phyloP scores from a whole-genome alignment of 1,140 invertebrate species.

The Drosophila novamexicana region DNA sequence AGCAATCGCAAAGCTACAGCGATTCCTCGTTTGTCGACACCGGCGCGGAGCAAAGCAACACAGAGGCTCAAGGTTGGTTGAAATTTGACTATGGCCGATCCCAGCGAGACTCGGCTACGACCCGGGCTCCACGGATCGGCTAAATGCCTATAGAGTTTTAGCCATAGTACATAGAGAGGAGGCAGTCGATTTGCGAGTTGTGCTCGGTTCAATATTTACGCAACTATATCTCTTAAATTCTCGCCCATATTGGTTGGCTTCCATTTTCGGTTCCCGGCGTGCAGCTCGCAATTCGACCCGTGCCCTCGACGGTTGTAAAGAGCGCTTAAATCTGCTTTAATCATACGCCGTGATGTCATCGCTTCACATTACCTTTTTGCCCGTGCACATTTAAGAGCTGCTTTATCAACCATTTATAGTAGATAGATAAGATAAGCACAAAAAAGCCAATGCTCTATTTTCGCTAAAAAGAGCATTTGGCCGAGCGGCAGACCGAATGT shows the following conservation, averaged over 20 bases:
- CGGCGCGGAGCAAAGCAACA: constrained; percentile 77
- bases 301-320: constrained; percentile 23
- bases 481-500: constrained; percentile 38
- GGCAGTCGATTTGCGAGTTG: constrained; percentile 38
- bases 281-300: constrained; percentile 31
- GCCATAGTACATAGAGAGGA: constrained; percentile 15
- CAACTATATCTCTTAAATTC: neutral
- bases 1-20: constrained; percentile 61
- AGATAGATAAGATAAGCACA: constrained; percentile 22
- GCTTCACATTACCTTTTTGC: constrained; percentile 20
- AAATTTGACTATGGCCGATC: constrained; percentile 34
- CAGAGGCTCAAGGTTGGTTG: constrained; percentile 84
- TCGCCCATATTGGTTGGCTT: neutral
- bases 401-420: constrained; percentile 29
- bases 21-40: constrained; percentile 74
- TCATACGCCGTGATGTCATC: constrained; percentile 29
- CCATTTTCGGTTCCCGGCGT: neutral
- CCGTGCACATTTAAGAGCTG: constrained; percentile 53
- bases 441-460: constrained; percentile 54
- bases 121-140: constrained; percentile 7
- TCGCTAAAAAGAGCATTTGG: constrained; percentile 53
- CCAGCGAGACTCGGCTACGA: neutral
- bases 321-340: constrained; percentile 51
- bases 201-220: neutral
- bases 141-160: constrained; percentile 31